Percentiles rank a stretch among this genome's conserved stretches.
Evolutionary conservation across 2,797 vertebrate genomes (phyloP).

Genomic region (Lacerta viridis): DNA sequence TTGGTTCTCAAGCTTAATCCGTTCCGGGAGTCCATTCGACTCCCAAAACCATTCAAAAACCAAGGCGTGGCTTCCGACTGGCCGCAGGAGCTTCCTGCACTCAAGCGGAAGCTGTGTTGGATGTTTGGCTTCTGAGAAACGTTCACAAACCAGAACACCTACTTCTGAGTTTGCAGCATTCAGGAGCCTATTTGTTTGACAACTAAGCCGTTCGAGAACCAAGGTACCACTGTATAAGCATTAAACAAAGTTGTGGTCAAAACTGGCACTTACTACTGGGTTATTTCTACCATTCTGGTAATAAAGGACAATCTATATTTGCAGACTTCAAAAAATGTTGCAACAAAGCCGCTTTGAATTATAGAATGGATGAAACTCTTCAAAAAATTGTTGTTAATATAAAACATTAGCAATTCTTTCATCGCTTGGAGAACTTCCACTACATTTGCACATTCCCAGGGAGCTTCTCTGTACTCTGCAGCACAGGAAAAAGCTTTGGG

Average conservation of each 20-base stretch:
- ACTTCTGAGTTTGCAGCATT: too few species aligned
- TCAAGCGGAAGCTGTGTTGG: too few species aligned
- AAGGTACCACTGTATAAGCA: neutral
- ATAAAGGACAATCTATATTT: neutral
- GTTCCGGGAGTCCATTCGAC: too few species aligned
- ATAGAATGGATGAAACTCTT: neutral
- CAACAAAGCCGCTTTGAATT: neutral
- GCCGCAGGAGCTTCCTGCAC: too few species aligned
- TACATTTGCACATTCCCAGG: neutral
- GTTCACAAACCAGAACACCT: too few species aligned
- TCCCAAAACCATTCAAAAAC: too few species aligned
- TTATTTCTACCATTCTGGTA: neutral
- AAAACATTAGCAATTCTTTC: neutral
- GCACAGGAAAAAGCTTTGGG: neutral
- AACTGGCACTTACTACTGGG: neutral
- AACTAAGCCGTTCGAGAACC: too few species aligned
- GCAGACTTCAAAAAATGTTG: neutral
- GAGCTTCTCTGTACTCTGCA: neutral
- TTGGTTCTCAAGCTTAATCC: too few species aligned
- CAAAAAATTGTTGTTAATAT: neutral
- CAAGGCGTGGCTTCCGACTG: too few species aligned
- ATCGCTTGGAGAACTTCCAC: neutral
- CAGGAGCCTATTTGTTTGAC: too few species aligned
- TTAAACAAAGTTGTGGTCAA: neutral
- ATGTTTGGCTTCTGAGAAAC: too few species aligned